Evolutionary conservation across 2,888 invertebrate species (phyloP), one percentile per base, ranked within the genome.

Genomic region (Oegoconia quadripuncta): DNA sequence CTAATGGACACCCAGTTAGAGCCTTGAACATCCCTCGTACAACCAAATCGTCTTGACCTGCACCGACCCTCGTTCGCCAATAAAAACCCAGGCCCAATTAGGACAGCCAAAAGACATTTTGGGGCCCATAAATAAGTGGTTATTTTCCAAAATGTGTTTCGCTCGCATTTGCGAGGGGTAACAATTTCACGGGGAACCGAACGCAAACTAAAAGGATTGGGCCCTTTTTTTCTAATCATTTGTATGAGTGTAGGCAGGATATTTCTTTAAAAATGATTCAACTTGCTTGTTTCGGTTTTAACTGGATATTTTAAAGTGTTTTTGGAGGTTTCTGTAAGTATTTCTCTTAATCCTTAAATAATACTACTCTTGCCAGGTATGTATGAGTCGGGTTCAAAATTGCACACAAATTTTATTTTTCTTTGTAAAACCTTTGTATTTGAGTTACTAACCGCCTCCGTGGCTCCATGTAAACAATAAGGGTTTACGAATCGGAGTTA

Each of bases 201-300:
- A 31, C 25, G 22, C 29, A 15, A 25, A 30, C 37, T 37, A 37
- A 37, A 37, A 37, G 37, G 37, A 37, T 37, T 37, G 37, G 17
- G 23, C 15, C 27, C 13, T 30, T 26, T 31, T 29, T 30, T 34
- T 34, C 34, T 13, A 25, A 31, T 30, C 37, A 17, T 30, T 36
- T 29, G 11, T n/a, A 25, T 8, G 18, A 18, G 18, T 27, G 35
- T 35, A 17, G 1, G n/a, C 30, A n/a, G n/a, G n/a, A n/a, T n/a
- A n/a, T n/a, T n/a, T n/a, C n/a, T n/a, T n/a, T n/a, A n/a, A n/a
- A n/a, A n/a, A n/a, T n/a, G n/a, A n/a, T n/a, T n/a, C n/a, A n/a
- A n/a, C n/a, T n/a, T n/a, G n/a, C n/a, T n/a, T n/a, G n/a, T n/a
- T n/a, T n/a, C n/a, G n/a, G n/a, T n/a, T n/a, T n/a, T n/a, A n/a